Base-by-base conservation (phyloP, 2,113 vertebrate species). In the Oreotrochilus melanogaster region DNA sequence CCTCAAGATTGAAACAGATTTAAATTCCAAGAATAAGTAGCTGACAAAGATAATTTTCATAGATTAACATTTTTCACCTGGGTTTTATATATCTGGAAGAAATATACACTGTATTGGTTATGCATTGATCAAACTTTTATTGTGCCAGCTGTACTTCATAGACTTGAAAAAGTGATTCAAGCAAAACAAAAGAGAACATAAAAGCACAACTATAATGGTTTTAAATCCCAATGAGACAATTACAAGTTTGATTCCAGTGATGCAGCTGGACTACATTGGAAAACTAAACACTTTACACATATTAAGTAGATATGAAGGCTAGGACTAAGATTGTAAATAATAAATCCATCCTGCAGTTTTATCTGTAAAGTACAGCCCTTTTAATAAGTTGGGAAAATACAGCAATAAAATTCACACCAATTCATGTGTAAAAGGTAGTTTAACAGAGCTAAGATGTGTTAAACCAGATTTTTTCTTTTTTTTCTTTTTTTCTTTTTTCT, bases 121-220 rank as follows among this genome's bases (percentile, higher is more conserved):
- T 95, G 96, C 98, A 98, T 98, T 98, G 97, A 98, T 98, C 97
- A 98, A 98, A 98, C 96, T 98, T 98, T 98, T 98, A 98, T 98
- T 97, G 97, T 98, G 96, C 97, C 97, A 98, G 97, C 97, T 98
- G 97, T 98, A 98, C 97, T 98, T 98, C 98, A 98, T 96, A 98
- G 97, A 98, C 96, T 96, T 98, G 97, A 97, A 97, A 98, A 97
- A 97, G 96, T 98, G 97, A 98, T 98, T 98, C 96, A 97, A 97
- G 95, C 95, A 98, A 98, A 98, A 98, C 97, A 98, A 98, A 98
- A 98, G 97, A 97, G 97, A 98, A 97, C 97, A 98, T 97, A 98
- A 98, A 98, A 98, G 96, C 97, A 97, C 90, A 97, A 97, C 91
- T 97, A 93, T 97, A 98, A 98, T 96, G 96, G 95, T 96, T 98